These are phyloP conservation scores for Dyspetes luteomarginatus DNA, from an alignment of 2,888 invertebrate species.

Conservation along the genomic window DNA sequence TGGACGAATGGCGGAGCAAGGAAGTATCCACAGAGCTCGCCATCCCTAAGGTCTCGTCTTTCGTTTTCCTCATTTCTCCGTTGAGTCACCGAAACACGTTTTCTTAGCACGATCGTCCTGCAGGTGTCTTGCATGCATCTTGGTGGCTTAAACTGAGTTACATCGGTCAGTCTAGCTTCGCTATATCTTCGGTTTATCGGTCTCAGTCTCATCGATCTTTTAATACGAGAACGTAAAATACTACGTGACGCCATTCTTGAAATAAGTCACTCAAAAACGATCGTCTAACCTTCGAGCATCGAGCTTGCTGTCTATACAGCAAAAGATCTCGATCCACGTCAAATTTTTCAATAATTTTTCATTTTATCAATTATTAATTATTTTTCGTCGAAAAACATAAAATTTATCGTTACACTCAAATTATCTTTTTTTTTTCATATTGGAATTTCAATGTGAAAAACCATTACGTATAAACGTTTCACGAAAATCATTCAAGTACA, in stretches of 20 bases:
- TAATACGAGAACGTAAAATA: not conserved
- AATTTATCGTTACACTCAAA: too few relatives aligned
- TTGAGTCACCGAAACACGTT: constrained; percentile 63
- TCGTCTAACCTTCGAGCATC: not conserved
- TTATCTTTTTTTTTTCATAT: too few relatives aligned
- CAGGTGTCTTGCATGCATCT: constrained; percentile 37
- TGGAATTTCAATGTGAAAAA: too few relatives aligned
- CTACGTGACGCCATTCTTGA: not conserved
- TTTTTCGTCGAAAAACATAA: too few relatives aligned
- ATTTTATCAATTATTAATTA: too few relatives aligned
- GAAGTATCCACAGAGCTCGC: constrained; percentile 44
- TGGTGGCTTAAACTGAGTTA: not conserved
- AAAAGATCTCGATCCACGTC: too few relatives aligned
- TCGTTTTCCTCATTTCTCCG: constrained; percentile 54
- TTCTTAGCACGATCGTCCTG: constrained; percentile 64
- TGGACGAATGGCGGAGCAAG: constrained; percentile 41
- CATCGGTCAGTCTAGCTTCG: not conserved
- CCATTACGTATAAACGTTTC: too few relatives aligned
- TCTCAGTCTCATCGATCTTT: not conserved
- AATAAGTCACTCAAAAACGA: not conserved
- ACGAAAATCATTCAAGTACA: too few relatives aligned
- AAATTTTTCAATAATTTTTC: not conserved
- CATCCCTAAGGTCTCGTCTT: constrained; percentile 67
- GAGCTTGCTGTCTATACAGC: not conserved
- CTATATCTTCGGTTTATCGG: constrained; percentile 6